Conservation (phyloP, 1,140 invertebrate genomes). For the Belonocnema kinseyi region DNA sequence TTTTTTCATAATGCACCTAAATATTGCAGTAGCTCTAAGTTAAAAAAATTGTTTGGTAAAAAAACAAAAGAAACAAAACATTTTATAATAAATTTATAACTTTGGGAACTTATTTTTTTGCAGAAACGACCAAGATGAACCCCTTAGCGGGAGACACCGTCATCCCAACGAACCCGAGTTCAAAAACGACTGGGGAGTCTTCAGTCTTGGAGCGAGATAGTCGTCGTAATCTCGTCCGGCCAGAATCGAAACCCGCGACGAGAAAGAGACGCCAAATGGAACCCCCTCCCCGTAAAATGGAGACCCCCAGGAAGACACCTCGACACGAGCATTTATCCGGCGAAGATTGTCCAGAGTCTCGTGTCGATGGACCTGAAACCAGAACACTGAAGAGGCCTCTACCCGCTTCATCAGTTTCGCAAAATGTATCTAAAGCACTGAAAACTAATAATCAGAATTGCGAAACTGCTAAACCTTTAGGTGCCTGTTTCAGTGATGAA, state of each 20-base stretch:
- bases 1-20: no score
- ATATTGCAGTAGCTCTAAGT: no score
- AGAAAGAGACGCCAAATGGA: conserved; percentile 61
- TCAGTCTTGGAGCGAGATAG: conserved; percentile 37
- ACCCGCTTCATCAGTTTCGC: neutral
- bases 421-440: neutral
- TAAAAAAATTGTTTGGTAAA: no score
- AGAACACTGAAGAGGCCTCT: conserved; percentile 1
- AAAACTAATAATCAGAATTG: neutral
- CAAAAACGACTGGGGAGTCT: conserved; percentile 50
- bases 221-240: conserved; percentile 45
- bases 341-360: conserved; percentile 1
- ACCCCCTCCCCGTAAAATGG: conserved; percentile 52
- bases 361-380: neutral
- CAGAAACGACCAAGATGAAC: conserved; percentile 62
- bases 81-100: conserved; percentile 10
- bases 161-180: conserved; percentile 61
- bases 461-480: no score
- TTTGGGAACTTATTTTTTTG: conserved; percentile 27
- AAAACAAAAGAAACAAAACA: no score
- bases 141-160: conserved; percentile 66
- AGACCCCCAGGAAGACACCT: conserved; percentile 57
- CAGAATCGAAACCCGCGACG: conserved; percentile 60
- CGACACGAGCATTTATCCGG: conserved; percentile 43
- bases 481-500: no score